Conservation (phyloP, 2,797 vertebrate species). For the Limnodromus scolopaceus region DNA sequence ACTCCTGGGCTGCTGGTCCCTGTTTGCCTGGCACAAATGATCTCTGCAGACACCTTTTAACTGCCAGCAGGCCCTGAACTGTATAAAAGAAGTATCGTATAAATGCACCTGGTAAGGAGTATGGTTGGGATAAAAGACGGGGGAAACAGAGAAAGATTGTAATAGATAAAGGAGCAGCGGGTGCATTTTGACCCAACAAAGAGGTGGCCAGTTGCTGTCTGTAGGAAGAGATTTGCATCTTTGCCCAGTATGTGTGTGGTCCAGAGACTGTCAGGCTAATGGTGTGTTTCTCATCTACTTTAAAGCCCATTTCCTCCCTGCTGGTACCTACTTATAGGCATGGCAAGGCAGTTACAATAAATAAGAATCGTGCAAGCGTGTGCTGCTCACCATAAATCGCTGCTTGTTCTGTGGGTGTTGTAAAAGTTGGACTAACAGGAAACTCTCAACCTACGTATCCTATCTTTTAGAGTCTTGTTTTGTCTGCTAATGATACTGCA, state of each 20-base stretch:
- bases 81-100: neutral
- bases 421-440: neutral
- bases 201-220: neutral
- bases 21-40: neutral
- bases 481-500: neutral
- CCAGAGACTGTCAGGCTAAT: slow-evolving; percentile 29
- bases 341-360: neutral
- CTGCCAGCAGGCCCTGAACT: neutral
- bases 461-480: neutral
- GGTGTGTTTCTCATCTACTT: slow-evolving; percentile 2
- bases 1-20: neutral
- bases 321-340: slow-evolving; percentile 7
- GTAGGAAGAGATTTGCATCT: neutral
- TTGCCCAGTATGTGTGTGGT: neutral
- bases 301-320: slow-evolving; percentile 37
- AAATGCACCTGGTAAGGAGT: neutral
- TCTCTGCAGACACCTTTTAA: neutral
- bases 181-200: neutral
- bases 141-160: neutral
- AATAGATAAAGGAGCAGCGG: neutral
- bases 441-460: neutral
- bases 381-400: fast-evolving
- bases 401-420: neutral
- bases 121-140: neutral
- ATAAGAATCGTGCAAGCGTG: neutral